Evolutionary conservation across 2,113 vertebrate genomes (phyloP).

Genomic region (Oryzias melastigma): DNA sequence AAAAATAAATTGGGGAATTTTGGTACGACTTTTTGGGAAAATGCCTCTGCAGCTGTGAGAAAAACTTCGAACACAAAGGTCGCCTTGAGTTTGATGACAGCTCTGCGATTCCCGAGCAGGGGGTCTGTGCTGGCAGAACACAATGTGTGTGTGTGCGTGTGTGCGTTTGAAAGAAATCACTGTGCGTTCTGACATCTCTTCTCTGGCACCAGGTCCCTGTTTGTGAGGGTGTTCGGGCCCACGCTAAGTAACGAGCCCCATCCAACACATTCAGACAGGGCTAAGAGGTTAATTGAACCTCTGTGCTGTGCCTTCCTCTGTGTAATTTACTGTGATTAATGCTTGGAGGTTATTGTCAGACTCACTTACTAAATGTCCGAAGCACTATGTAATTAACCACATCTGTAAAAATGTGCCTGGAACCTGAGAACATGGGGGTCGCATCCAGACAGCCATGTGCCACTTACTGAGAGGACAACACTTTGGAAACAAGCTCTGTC

Average conservation of each 20-base stretch:
- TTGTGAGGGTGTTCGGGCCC: slow-evolving; percentile 50
- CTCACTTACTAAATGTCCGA: slow-evolving; percentile 76
- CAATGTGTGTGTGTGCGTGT: slow-evolving; percentile 7
- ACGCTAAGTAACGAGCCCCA: slow-evolving; percentile 61
- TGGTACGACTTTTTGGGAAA: slow-evolving; percentile 41
- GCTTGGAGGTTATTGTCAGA: slow-evolving; percentile 74
- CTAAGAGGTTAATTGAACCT: slow-evolving; percentile 80
- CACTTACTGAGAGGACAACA: slow-evolving; percentile 6
- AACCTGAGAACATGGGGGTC: slow-evolving; percentile 13
- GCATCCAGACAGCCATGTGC: slow-evolving; percentile 10
- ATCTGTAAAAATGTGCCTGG: slow-evolving; percentile 62
- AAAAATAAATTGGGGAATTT: slow-evolving; percentile 50
- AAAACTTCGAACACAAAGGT: slow-evolving; percentile 56
- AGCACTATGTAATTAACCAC: slow-evolving; percentile 71
- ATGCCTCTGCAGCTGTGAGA: slow-evolving; percentile 43
- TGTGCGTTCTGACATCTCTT: slow-evolving; percentile 35
- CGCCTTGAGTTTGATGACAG: slow-evolving; percentile 61
- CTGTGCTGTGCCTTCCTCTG: slow-evolving; percentile 73
- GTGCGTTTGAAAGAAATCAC: background rate
- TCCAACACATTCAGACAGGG: slow-evolving; percentile 63
- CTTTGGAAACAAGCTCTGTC: slow-evolving; percentile 15
- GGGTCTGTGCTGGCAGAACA: slow-evolving; percentile 37
- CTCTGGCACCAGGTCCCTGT: slow-evolving; percentile 40
- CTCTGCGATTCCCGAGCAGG: slow-evolving; percentile 47
- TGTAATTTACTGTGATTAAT: slow-evolving; percentile 83